These are phyloP conservation scores for Xiphophorus birchmanni DNA, from an alignment of 2,797 vertebrate species.

Conservation along the genomic window DNA sequence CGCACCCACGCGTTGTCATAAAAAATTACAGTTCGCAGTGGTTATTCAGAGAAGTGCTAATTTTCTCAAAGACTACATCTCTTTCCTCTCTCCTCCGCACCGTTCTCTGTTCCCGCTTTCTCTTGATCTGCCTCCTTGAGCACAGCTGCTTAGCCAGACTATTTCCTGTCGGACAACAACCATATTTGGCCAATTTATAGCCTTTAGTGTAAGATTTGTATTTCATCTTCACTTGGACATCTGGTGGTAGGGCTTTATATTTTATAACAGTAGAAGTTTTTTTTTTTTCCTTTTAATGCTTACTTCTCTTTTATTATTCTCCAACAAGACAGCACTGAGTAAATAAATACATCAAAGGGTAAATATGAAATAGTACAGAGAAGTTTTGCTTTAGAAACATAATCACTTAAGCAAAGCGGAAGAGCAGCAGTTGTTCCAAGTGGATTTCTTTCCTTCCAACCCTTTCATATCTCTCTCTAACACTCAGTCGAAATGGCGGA, in stretches of 20 bases:
- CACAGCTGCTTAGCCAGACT: constrained; percentile 33
- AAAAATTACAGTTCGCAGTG: constrained; percentile 52
- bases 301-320: constrained; percentile 13
- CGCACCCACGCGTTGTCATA: constrained; percentile 63
- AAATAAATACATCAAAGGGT: constrained; percentile 68
- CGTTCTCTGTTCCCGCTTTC: constrained; percentile 27
- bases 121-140: constrained; percentile 34
- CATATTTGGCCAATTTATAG: constrained; percentile 30
- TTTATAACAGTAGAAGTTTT: not conserved
- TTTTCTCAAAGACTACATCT: constrained; percentile 60
- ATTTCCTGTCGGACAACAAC: constrained; percentile 25
- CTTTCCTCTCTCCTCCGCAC: constrained; percentile 29
- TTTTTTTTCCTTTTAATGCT: constrained; percentile 9
- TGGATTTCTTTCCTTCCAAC: constrained; percentile 29
- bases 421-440: constrained; percentile 50
- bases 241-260: constrained; percentile 15
- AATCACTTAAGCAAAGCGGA: constrained; percentile 50
- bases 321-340: constrained; percentile 45
- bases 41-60: constrained; percentile 68
- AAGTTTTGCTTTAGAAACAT: constrained; percentile 57
- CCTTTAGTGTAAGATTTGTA: constrained; percentile 27
- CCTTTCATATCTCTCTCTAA: constrained; percentile 40
- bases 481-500: constrained; percentile 43
- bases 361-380: constrained; percentile 67
- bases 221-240: constrained; percentile 29